Evolutionary conservation across 1,140 invertebrate genomes (phyloP).

Genomic region (Cepaea nemoralis): DNA sequence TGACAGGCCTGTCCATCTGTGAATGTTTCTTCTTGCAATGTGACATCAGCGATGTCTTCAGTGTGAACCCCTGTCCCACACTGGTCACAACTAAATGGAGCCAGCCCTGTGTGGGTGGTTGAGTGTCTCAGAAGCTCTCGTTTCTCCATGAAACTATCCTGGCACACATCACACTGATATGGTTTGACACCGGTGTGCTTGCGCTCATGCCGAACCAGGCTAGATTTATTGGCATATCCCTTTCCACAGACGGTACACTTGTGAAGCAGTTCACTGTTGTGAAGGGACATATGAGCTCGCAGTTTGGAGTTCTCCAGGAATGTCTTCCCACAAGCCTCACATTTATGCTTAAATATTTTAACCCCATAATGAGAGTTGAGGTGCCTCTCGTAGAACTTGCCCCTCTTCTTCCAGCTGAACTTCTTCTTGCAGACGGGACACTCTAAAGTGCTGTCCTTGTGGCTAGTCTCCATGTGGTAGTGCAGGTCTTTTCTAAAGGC

Average conservation of each 20-base stretch:
- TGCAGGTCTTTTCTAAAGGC: slow-evolving; percentile 26
- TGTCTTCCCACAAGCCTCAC: slow-evolving; percentile 42
- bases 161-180: slow-evolving; percentile 38
- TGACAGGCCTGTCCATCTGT: not conserved
- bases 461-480: slow-evolving; percentile 23
- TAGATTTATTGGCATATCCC: slow-evolving; percentile 39
- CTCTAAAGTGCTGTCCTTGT: slow-evolving; percentile 25
- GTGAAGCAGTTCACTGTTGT: slow-evolving; percentile 29
- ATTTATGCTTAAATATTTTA: slow-evolving; percentile 42
- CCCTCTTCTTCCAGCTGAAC: slow-evolving; percentile 38
- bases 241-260: slow-evolving; percentile 37
- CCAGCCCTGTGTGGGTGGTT: slow-evolving; percentile 39
- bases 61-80: slow-evolving; percentile 43
- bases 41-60: slow-evolving; percentile 40
- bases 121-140: slow-evolving; percentile 42
- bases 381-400: slow-evolving; percentile 43
- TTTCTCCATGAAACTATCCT: slow-evolving; percentile 43
- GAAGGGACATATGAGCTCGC: slow-evolving; percentile 23
- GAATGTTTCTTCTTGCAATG: slow-evolving; percentile 41
- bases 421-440: slow-evolving; percentile 43
- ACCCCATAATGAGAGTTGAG: slow-evolving; percentile 41
- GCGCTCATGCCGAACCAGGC: slow-evolving; percentile 38
- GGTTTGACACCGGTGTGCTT: slow-evolving; percentile 41
- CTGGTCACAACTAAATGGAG: slow-evolving; percentile 34
- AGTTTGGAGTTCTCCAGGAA: slow-evolving; percentile 44